These are phyloP conservation scores for Hyaena hyaena DNA, from an alignment of 2,113 vertebrate species.

Conservation along the genomic window DNA sequence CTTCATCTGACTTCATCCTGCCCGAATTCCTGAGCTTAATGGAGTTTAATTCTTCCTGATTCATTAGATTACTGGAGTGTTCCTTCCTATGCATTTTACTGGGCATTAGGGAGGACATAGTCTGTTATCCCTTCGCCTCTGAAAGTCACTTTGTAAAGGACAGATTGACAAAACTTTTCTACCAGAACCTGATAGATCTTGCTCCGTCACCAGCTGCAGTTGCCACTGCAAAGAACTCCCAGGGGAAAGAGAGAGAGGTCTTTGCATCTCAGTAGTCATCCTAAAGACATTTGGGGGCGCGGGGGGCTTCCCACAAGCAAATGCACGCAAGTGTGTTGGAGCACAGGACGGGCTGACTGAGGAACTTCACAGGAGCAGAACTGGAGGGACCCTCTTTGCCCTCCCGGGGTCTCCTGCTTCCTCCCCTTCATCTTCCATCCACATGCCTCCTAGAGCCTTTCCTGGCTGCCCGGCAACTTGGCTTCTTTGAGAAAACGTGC, in stretches of 20 bases:
- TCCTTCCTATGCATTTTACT: neutral
- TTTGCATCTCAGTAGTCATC: neutral
- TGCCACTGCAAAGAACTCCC: neutral
- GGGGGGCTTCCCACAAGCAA: neutral
- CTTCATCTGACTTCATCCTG: neutral
- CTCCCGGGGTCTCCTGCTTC: too few relatives aligned
- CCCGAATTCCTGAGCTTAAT: neutral
- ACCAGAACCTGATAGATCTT: neutral
- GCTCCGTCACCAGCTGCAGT: neutral
- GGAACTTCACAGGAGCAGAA: neutral
- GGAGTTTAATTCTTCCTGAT: neutral
- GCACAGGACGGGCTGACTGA: rapidly evolving
- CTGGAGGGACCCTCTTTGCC: too few relatives aligned
- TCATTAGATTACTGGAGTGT: neutral
- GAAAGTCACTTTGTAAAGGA: neutral
- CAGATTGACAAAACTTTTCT: neutral
- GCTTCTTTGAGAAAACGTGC: neutral
- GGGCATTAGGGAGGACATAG: neutral
- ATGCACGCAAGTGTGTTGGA: rapidly evolving
- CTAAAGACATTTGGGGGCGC: too few relatives aligned
- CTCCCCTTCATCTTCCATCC: neutral
- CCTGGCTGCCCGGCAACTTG: neutral
- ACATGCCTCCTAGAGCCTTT: neutral
- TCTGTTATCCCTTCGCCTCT: neutral
- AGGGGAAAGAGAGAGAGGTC: neutral